Conservation (phyloP, 2,888 invertebrate genomes). For the Plutella xylostella region DNA sequence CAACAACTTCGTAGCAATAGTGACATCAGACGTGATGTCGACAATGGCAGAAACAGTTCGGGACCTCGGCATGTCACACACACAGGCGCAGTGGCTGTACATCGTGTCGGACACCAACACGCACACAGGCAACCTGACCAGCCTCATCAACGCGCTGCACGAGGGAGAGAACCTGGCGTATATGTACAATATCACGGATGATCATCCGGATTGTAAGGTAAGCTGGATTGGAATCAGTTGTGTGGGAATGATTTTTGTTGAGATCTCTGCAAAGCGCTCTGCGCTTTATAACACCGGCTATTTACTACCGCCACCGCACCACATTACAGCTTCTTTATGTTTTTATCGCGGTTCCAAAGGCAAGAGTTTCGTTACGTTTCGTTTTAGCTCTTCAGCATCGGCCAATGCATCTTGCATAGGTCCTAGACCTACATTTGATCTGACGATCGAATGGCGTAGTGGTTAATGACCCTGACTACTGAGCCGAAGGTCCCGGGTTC, state of each 20-base stretch:
- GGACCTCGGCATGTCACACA: slow-evolving; percentile 74
- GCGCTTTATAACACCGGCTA: too few relatives aligned
- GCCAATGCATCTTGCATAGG: too few relatives aligned
- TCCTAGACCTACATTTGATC: too few relatives aligned
- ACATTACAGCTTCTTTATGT: background rate
- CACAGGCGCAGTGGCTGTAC: slow-evolving; percentile 86
- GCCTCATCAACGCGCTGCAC: slow-evolving; percentile 67
- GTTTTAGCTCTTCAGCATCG: background rate
- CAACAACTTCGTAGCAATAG: slow-evolving; percentile 73
- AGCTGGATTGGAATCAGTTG: too few relatives aligned
- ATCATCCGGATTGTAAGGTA: slow-evolving; percentile 66
- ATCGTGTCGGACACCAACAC: slow-evolving; percentile 73
- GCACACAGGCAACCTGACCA: slow-evolving; percentile 59
- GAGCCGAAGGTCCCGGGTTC: too few relatives aligned
- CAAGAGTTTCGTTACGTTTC: background rate
- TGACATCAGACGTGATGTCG: slow-evolving; percentile 71
- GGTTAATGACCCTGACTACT: too few relatives aligned
- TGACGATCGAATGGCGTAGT: too few relatives aligned
- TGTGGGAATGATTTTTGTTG: too few relatives aligned
- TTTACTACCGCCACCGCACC: too few relatives aligned
- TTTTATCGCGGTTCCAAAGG: background rate
- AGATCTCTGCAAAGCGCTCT: too few relatives aligned
- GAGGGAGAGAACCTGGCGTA: slow-evolving; percentile 89
- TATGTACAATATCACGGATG: slow-evolving; percentile 75
- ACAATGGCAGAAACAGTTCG: slow-evolving; percentile 78